These are phyloP conservation scores for Myiothlypis chrysogaster DNA, from an alignment of 2,797 vertebrate genomes.

Conservation along the genomic window DNA sequence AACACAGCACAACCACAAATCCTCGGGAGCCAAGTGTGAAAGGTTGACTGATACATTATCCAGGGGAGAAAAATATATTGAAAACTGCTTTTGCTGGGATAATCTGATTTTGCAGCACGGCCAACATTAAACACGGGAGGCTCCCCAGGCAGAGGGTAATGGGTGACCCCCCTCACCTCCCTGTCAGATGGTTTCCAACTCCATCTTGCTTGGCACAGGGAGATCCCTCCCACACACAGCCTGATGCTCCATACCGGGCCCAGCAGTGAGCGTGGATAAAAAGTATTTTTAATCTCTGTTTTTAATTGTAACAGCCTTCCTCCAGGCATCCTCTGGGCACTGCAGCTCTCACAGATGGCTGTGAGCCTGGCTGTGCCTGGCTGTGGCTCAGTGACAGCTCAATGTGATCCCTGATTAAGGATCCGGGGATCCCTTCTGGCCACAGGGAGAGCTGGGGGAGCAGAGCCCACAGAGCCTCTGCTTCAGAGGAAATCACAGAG, in stretches of 20 bases:
- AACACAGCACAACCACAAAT: neutral
- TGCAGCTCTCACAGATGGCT: neutral
- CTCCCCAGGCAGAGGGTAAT: neutral
- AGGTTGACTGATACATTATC: neutral
- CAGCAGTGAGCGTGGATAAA: neutral
- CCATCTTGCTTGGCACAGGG: neutral
- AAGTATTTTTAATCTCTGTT: neutral
- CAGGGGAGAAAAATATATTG: conserved; percentile 6
- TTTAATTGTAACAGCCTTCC: neutral
- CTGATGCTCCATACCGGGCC: neutral
- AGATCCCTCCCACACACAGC: conserved; percentile 21
- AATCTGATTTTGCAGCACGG: conserved; percentile 25
- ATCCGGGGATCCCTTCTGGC: neutral
- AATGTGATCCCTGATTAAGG: neutral
- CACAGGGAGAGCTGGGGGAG: neutral
- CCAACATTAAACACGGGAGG: neutral
- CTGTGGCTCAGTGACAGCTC: neutral
- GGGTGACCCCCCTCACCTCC: conserved; percentile 11
- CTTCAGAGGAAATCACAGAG: neutral
- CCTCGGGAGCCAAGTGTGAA: neutral
- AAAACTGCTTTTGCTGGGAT: neutral
- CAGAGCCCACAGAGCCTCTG: neutral
- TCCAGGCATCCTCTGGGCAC: neutral
- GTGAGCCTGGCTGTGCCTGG: neutral
- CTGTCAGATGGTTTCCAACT: conserved; percentile 1